Conservation (phyloP, 2,888 invertebrate genomes). For the Clistopyga incitator region DNA sequence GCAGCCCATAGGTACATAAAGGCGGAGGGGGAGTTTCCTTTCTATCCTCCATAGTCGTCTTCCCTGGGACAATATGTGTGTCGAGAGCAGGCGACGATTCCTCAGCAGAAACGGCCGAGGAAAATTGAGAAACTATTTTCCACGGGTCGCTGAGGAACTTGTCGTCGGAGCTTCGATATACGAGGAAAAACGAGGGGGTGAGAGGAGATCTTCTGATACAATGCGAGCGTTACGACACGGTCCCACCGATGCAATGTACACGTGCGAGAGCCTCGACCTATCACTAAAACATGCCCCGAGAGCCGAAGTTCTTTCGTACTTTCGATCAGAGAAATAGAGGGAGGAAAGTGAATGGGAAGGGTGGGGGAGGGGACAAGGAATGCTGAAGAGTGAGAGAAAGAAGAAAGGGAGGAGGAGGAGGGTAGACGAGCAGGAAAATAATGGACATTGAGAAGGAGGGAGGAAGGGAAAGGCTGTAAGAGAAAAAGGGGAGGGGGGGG, state of each 20-base stretch:
- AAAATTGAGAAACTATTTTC: conserved; percentile 58
- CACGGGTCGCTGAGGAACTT: conserved; percentile 56
- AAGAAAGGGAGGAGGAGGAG: conserved; percentile 4
- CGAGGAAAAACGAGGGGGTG: conserved; percentile 22
- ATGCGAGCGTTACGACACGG: conserved; percentile 38
- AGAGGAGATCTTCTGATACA: conserved; percentile 38
- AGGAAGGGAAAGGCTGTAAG: not conserved
- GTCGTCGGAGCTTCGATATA: conserved; percentile 67
- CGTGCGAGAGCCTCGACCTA: conserved; percentile 37
- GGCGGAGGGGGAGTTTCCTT: conserved; percentile 39
- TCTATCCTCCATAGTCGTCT: conserved; percentile 20
- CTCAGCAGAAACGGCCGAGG: conserved; percentile 46
- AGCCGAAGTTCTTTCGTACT: conserved; percentile 48
- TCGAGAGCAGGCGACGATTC: conserved; percentile 41
- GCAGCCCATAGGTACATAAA: conserved; percentile 16
- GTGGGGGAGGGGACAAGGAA: conserved; percentile 21
- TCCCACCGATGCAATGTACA: conserved; percentile 36
- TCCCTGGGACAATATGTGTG: conserved; percentile 41
- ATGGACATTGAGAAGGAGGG: conserved; percentile 30
- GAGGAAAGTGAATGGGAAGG: not conserved
- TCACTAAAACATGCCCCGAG: conserved; percentile 47
- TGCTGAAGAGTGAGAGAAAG: not conserved
- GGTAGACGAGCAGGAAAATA: conserved; percentile 48
- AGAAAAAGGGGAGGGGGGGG: not conserved
- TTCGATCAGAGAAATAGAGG: conserved; percentile 46